Evolutionary conservation across 2,888 invertebrate species (phyloP).

Genomic region (Agrotis puta): DNA sequence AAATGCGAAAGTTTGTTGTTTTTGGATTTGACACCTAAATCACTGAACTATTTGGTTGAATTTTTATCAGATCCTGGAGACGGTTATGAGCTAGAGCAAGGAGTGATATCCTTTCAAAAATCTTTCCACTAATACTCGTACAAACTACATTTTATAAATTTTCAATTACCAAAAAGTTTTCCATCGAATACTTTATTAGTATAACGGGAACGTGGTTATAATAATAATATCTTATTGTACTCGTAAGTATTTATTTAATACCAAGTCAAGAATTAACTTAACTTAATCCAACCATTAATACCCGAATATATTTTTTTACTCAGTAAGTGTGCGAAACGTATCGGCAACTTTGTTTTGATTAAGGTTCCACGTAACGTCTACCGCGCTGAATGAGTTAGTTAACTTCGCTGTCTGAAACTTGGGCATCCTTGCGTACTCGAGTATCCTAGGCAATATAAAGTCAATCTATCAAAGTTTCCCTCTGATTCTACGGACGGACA

Average conservation of each 20-base stretch:
- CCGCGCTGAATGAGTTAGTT: conserved; percentile 32
- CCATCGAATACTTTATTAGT: too few species aligned
- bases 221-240: conserved; percentile 34
- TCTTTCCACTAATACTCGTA: too few species aligned
- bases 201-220: conserved; percentile 2
- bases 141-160: too few species aligned
- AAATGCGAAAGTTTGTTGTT: too few species aligned
- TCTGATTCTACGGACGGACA: not conserved
- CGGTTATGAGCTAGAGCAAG: too few species aligned
- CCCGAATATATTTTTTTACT: conserved; percentile 38
- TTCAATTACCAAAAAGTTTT: too few species aligned
- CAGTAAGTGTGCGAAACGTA: conserved; percentile 21
- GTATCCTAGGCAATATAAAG: conserved; percentile 46
- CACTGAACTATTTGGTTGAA: too few species aligned
- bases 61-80: too few species aligned
- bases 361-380: conserved; percentile 21
- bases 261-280: conserved; percentile 24
- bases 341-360: conserved; percentile 47
- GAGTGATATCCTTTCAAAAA: too few species aligned
- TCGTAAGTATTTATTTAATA: conserved; percentile 16
- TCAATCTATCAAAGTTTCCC: conserved; percentile 43
- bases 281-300: not conserved
- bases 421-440: conserved; percentile 10
- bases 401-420: conserved; percentile 43
- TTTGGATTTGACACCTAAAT: too few species aligned